Evolutionary conservation across 2,888 invertebrate species (phyloP).

Genomic region (Lepetodrilus schrolli): DNA sequence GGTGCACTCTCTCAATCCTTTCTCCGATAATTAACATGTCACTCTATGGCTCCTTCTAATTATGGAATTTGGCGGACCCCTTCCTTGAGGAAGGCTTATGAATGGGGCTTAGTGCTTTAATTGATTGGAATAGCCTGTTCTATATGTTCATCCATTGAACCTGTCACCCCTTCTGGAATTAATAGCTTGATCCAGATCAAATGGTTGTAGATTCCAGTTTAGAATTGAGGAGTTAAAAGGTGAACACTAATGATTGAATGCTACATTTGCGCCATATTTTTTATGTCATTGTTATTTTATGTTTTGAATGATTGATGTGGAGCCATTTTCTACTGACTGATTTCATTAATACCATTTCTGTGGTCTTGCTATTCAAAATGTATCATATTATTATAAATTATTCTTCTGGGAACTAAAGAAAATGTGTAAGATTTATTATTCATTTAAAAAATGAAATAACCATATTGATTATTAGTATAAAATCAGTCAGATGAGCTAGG

Average conservation of each 20-base stretch:
- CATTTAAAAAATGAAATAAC: too few relatives aligned
- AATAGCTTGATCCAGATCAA: slow-evolving; percentile 15
- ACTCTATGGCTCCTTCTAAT: not conserved
- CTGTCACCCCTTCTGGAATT: slow-evolving; percentile 2
- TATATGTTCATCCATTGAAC: not conserved
- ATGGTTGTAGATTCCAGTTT: not conserved
- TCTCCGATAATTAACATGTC: slow-evolving; percentile 14
- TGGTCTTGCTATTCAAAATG: too few relatives aligned
- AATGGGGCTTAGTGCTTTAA: slow-evolving; percentile 11
- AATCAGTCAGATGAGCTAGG: too few relatives aligned
- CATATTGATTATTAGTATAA: too few relatives aligned
- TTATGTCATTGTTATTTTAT: too few relatives aligned
- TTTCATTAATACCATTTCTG: too few relatives aligned
- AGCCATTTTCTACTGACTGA: too few relatives aligned
- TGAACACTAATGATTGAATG: not conserved
- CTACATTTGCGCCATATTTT: too few relatives aligned
- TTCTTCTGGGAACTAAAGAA: too few relatives aligned
- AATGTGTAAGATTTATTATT: too few relatives aligned
- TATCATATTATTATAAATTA: too few relatives aligned
- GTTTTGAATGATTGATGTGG: too few relatives aligned
- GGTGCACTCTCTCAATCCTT: slow-evolving; percentile 2
- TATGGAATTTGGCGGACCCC: not conserved
- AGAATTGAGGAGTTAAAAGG: not conserved
- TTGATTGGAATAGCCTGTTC: slow-evolving; percentile 18
- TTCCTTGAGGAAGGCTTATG: slow-evolving; percentile 19